Conservation (phyloP, 2,888 invertebrate genomes). For the Apamea epomidion region DNA sequence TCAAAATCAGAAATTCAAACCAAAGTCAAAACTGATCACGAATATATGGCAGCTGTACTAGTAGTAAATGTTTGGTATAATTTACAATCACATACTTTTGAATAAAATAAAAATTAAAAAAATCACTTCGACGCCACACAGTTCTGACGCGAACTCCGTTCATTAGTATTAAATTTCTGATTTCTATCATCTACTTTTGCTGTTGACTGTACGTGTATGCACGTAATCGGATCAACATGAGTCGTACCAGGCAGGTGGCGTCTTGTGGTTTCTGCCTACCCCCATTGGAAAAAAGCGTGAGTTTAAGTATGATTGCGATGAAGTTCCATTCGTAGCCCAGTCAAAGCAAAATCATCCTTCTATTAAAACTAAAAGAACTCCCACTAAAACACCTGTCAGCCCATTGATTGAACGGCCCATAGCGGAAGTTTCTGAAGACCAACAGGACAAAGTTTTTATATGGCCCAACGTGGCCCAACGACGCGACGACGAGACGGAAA, state of each 20-base stretch:
- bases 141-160: too few relatives aligned
- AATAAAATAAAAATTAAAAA: too few relatives aligned
- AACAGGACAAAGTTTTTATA: slow-evolving; percentile 53
- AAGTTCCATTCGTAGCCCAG: neutral
- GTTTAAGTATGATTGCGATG: neutral
- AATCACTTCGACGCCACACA: too few relatives aligned
- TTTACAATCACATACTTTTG: too few relatives aligned
- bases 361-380: slow-evolving; percentile 7
- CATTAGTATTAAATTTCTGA: too few relatives aligned
- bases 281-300: neutral
- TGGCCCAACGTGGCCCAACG: slow-evolving; percentile 35
- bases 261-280: neutral
- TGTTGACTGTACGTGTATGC: neutral
- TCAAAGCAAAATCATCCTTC: neutral
- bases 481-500: slow-evolving; percentile 61
- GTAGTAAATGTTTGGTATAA: too few relatives aligned
- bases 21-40: too few relatives aligned
- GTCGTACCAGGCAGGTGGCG: neutral
- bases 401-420: slow-evolving; percentile 50
- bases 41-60: too few relatives aligned
- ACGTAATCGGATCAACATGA: neutral
- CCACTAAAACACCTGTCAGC: slow-evolving; percentile 28
- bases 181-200: too few relatives aligned
- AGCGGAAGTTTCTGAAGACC: slow-evolving; percentile 44
- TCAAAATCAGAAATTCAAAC: too few relatives aligned